Evolutionary conservation across 1,140 invertebrate genomes (phyloP).

Genomic region (Ceratina japonica): DNA sequence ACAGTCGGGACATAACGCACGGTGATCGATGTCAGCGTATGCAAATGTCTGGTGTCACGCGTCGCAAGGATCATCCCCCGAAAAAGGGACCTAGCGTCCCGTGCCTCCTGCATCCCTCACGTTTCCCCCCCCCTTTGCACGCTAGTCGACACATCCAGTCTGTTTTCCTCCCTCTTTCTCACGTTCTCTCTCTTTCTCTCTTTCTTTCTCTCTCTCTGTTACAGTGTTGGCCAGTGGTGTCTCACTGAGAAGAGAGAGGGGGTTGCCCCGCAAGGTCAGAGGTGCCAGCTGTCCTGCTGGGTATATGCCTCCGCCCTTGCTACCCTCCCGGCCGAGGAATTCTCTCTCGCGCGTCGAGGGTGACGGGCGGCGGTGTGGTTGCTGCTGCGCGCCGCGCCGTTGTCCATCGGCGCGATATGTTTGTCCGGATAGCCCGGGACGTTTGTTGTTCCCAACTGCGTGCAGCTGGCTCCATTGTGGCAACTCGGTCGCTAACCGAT

Average conservation of each 20-base stretch:
- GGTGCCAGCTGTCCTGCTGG: conserved; percentile 70
- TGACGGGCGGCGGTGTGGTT: conserved; percentile 38
- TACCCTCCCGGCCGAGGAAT: conserved; percentile 60
- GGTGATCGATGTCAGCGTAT: conserved; percentile 71
- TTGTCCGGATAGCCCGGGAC: conserved; percentile 64
- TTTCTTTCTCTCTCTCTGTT: conserved; percentile 74
- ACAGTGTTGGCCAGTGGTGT: conserved; percentile 76
- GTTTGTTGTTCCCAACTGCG: conserved; percentile 59
- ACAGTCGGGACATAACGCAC: neutral
- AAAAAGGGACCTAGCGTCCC: conserved; percentile 27
- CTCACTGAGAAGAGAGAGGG: conserved; percentile 75
- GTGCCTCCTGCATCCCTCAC: conserved; percentile 26
- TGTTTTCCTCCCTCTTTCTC: conserved; percentile 40
- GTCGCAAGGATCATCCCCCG: conserved; percentile 33
- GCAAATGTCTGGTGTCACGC: conserved; percentile 53
- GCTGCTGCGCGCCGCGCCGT: conserved; percentile 18
- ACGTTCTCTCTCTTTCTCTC: conserved; percentile 59
- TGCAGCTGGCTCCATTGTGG: conserved; percentile 83
- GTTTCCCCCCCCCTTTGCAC: conserved; percentile 40
- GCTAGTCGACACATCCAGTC: conserved; percentile 25
- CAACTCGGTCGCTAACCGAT: conserved; percentile 86
- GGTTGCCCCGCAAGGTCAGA: conserved; percentile 67
- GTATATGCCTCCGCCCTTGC: conserved; percentile 63
- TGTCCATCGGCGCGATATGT: conserved; percentile 60
- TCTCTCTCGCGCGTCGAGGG: conserved; percentile 53